These are phyloP conservation scores for Acanthurus tractus DNA, from an alignment of 2,797 vertebrate genomes.

Conservation along the genomic window DNA sequence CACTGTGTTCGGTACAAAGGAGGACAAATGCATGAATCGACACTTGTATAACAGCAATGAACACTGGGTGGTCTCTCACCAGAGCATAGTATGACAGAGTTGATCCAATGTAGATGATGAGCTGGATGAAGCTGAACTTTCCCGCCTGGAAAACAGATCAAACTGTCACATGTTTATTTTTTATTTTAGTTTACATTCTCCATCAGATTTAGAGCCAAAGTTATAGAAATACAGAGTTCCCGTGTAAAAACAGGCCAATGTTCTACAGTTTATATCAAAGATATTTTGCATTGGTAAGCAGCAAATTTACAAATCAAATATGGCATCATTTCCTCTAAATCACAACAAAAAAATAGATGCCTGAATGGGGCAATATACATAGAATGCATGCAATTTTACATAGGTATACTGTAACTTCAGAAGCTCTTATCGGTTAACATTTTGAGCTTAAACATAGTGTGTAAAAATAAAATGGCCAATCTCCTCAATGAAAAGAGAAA, in stretches of 20 bases:
- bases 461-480: neutral
- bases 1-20: neutral
- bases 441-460: neutral
- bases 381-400: neutral
- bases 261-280: neutral
- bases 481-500: neutral
- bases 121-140: constrained; percentile 85
- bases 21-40: constrained; percentile 17
- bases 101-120: constrained; percentile 88
- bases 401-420: neutral
- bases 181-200: neutral
- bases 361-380: no score
- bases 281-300: neutral
- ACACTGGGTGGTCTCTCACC: constrained; percentile 79
- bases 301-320: neutral
- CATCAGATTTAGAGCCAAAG: neutral
- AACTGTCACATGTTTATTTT: no score
- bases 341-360: neutral
- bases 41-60: neutral
- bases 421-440: no score
- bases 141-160: constrained; percentile 84
- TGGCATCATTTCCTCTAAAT: neutral
- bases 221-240: neutral
- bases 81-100: constrained; percentile 89
- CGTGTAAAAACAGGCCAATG: neutral